These are phyloP conservation scores for Seriola quinqueradiata DNA, from an alignment of 2,113 vertebrate species.

Conservation along the genomic window DNA sequence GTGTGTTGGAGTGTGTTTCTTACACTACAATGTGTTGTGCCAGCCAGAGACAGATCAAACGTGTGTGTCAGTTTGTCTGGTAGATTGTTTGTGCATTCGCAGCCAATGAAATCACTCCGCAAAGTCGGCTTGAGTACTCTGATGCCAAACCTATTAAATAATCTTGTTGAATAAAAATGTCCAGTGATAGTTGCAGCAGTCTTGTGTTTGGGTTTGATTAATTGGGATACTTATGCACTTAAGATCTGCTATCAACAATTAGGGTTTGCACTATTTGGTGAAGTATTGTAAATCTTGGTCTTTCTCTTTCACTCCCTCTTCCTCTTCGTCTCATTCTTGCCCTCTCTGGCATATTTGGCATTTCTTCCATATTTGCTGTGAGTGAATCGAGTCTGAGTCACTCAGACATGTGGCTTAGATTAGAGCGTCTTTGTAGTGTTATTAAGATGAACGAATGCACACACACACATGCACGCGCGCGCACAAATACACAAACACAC, in stretches of 20 bases:
- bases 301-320: neutral
- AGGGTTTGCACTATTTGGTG: neutral
- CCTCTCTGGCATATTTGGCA: slow-evolving; percentile 68
- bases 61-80: slow-evolving; percentile 51
- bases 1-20: slow-evolving; percentile 17
- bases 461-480: neutral
- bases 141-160: slow-evolving; percentile 29
- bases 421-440: slow-evolving; percentile 68
- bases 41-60: slow-evolving; percentile 32
- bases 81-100: slow-evolving; percentile 38
- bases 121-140: neutral
- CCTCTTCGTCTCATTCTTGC: slow-evolving; percentile 6
- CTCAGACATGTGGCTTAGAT: slow-evolving; percentile 72
- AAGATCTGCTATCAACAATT: slow-evolving; percentile 10
- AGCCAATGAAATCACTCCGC: slow-evolving; percentile 60
- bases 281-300: neutral
- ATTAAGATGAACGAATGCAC: slow-evolving; percentile 55
- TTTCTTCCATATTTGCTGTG: slow-evolving; percentile 74
- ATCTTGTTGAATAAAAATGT: slow-evolving; percentile 29
- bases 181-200: neutral
- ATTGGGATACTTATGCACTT: neutral
- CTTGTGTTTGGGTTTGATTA: slow-evolving; percentile 13
- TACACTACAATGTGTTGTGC: slow-evolving; percentile 6
- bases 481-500: slow-evolving; percentile 43
- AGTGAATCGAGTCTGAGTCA: slow-evolving; percentile 66